Evolutionary conservation across 2,797 vertebrate species (phyloP).

Genomic region (Manis pentadactyla): DNA sequence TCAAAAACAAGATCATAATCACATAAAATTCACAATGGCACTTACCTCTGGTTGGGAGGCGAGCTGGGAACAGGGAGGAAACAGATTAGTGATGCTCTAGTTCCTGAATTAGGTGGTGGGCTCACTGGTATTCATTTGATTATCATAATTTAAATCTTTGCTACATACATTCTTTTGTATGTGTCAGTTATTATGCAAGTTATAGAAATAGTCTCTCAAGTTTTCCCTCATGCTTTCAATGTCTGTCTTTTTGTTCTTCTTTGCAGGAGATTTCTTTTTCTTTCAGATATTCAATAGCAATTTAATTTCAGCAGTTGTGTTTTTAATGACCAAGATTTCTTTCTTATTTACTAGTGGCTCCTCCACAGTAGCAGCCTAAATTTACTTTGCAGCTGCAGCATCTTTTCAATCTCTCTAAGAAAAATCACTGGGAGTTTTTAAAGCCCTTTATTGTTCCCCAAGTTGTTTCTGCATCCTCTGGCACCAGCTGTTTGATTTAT

Average conservation of each 20-base stretch:
- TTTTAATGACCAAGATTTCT: background rate
- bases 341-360: background rate
- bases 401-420: background rate
- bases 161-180: background rate
- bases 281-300: background rate
- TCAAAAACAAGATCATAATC: background rate
- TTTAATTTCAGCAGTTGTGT: background rate
- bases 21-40: background rate
- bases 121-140: background rate
- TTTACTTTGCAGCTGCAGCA: background rate
- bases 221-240: background rate
- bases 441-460: background rate
- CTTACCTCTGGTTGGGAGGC: background rate
- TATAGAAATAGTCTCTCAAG: background rate
- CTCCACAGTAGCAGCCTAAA: background rate
- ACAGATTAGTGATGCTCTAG: background rate
- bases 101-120: background rate
- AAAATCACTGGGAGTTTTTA: background rate
- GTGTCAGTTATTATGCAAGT: background rate
- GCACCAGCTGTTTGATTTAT: background rate
- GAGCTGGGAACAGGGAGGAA: background rate
- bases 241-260: background rate
- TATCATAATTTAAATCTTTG: background rate
- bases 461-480: background rate
- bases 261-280: background rate